Conservation (phyloP, 2,113 vertebrate genomes). For the Phodopus roborovskii region DNA sequence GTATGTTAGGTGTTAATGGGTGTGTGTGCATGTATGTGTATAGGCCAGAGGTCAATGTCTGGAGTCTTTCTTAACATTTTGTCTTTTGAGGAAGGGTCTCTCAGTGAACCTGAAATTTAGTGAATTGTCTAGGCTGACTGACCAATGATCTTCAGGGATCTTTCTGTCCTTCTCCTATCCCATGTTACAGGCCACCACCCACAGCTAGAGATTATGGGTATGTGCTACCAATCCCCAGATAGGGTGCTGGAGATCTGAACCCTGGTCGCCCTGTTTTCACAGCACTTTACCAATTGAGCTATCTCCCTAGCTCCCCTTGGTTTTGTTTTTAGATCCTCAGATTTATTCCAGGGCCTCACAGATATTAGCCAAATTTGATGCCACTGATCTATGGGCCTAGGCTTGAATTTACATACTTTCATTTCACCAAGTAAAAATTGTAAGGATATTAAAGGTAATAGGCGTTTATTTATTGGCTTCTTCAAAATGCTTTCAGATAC, state of each 20-base stretch:
- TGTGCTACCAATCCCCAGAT: background rate
- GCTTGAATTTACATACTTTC: background rate
- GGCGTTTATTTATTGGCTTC: background rate
- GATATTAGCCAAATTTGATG: background rate
- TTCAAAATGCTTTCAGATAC: constrained; percentile 30
- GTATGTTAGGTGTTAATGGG: background rate
- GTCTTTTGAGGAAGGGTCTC: background rate
- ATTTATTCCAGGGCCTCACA: background rate
- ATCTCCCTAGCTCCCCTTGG: too few relatives aligned
- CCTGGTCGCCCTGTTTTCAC: too few relatives aligned
- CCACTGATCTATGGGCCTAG: background rate
- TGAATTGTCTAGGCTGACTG: background rate
- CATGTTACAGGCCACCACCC: background rate
- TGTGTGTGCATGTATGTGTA: background rate
- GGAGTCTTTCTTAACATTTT: background rate
- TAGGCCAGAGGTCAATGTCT: background rate
- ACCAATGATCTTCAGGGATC: background rate
- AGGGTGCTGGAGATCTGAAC: background rate
- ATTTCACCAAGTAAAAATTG: constrained; percentile 35
- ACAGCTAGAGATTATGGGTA: background rate
- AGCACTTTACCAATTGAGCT: background rate
- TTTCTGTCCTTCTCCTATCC: background rate
- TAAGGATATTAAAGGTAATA: constrained; percentile 37
- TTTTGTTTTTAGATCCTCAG: background rate
- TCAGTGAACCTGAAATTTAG: background rate